These are phyloP conservation scores for Zaprionus inermis DNA, from an alignment of 1,140 invertebrate species.

Conservation along the genomic window DNA sequence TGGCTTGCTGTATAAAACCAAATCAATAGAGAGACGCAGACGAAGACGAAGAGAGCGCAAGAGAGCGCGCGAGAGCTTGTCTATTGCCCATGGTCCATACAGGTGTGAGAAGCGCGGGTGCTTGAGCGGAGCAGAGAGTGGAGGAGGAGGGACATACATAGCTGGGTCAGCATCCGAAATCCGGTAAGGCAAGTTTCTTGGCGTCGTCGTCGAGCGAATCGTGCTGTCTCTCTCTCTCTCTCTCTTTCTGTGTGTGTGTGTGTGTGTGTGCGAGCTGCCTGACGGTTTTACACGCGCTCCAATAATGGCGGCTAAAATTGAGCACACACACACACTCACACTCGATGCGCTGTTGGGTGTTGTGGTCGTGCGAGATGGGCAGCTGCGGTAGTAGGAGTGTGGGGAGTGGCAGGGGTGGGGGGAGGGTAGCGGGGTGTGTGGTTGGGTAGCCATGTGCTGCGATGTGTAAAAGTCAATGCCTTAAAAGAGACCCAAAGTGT, in stretches of 20 bases:
- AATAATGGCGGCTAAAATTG: constrained; percentile 46
- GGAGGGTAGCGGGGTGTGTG: background rate
- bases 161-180: constrained; percentile 73
- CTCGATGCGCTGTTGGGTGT: constrained; percentile 49
- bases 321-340: constrained; percentile 17
- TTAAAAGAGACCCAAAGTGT: constrained; percentile 59
- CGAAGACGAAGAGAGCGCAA: constrained; percentile 5
- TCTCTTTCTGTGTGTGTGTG: too few relatives aligned
- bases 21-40: constrained; percentile 58
- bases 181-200: constrained; percentile 79
- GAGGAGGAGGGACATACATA: constrained; percentile 9
- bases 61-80: constrained; percentile 16
- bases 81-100: constrained; percentile 49
- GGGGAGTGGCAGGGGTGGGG: background rate
- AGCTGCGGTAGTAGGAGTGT: too few relatives aligned
- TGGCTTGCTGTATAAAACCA: constrained; percentile 62
- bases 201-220: constrained; percentile 20
- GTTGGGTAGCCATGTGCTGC: constrained; percentile 64
- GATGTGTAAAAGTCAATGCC: constrained; percentile 81
- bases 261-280: constrained; percentile 64
- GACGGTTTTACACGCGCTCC: constrained; percentile 65
- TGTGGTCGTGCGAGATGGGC: constrained; percentile 13
- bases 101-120: constrained; percentile 36
- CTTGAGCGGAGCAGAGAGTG: background rate
- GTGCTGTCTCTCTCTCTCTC: background rate